Percentiles rank a stretch among this genome's conserved stretches.
These are phyloP conservation scores for Lordiphosa collinella DNA, from an alignment of 1,140 invertebrate species.

Conservation along the genomic window DNA sequence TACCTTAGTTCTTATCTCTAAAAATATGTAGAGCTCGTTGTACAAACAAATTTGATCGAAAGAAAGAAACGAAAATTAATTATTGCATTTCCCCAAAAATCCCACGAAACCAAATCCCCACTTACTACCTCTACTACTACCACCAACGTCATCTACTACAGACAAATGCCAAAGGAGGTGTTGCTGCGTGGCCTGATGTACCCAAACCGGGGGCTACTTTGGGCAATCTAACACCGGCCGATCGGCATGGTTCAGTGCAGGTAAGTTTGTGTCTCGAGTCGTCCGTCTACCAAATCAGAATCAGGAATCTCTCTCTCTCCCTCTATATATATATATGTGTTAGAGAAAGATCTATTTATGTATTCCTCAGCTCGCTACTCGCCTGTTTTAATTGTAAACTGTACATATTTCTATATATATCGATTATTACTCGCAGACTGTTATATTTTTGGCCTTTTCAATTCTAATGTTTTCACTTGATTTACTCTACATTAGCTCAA, in stretches of 20 bases:
- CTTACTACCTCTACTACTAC: background rate
- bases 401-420: constrained; percentile 37
- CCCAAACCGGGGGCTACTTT: constrained; percentile 81
- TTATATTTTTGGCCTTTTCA: constrained; percentile 80
- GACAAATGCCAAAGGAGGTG: constrained; percentile 80
- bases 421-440: constrained; percentile 72
- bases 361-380: constrained; percentile 23
- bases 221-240: constrained; percentile 92
- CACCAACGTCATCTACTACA: constrained; percentile 20
- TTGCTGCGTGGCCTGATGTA: constrained; percentile 82
- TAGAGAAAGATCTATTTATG: constrained; percentile 3
- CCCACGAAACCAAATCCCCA: constrained; percentile 20
- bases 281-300: no score
- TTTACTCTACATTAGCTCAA: constrained; percentile 80
- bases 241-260: constrained; percentile 96
- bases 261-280: constrained; percentile 82
- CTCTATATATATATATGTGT: constrained; percentile 5
- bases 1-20: no score
- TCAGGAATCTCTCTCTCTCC: constrained; percentile 19
- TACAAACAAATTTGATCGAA: constrained; percentile 17
- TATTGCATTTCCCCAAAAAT: constrained; percentile 24
- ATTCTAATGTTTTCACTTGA: constrained; percentile 80
- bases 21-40: constrained; percentile 30
- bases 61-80: constrained; percentile 52
- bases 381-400: constrained; percentile 20